Evolutionary conservation across 2,797 vertebrate species (phyloP), one percentile per base, ranked within the genome.

Genomic region (Antrozous pallidus): DNA sequence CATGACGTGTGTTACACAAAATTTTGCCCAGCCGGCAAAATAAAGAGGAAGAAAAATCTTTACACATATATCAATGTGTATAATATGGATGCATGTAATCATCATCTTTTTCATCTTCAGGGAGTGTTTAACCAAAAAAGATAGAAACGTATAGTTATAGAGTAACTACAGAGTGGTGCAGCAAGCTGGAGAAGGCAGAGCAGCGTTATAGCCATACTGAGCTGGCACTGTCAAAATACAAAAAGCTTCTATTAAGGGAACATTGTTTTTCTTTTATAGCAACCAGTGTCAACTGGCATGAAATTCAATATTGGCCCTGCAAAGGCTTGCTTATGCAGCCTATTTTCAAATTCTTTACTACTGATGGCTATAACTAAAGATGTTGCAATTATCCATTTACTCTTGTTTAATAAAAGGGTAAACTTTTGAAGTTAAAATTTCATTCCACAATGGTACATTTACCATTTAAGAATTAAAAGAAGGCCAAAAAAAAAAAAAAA

Each of bases 111-210:
- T 47, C 49, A 31, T 84, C 89, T 85, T 94, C 94, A 96, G 3
- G 67, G 77, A 78, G 96, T 83, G 74, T 83, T 88, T 96, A 95
- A 96, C 89, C 97, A 97, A 56, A 75, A 83, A 89, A 94, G 96
- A 58, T 95, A 95, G 83, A 92, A 91, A 42, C 0, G 51, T 82
- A 95, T n/a, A 88, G 88, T 93, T 83, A 85, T 9, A 58, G 96
- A 95, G 90, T 93, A 95, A 94, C 78, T 97, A 31, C 63, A 79
- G 14, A 95, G 86, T 10, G 96, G 88, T 17, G 90, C 83, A 94
- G 95, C 95, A 93, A 96, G 96, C 94, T 94, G 56, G 1, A 95
- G 94, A 97, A 95, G 91, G 92, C 95, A 96, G 95, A 97, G 95
- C 77, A 89, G 85, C 31, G 81, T 90, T 42, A 93, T 1, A 86